These are phyloP conservation scores for Merluccius polli DNA, from an alignment of 2,797 vertebrate genomes.

Conservation along the genomic window DNA sequence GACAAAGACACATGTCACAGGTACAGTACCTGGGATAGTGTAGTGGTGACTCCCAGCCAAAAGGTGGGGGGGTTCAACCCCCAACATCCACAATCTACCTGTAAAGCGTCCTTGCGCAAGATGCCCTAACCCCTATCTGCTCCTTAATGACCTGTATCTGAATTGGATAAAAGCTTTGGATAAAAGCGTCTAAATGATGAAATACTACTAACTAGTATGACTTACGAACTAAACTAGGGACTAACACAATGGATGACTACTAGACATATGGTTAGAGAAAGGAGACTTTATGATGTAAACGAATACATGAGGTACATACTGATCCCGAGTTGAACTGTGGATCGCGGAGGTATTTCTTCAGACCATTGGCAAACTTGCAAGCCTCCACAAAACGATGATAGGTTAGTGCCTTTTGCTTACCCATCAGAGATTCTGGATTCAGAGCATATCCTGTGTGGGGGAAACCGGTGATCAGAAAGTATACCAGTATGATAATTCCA, in stretches of 20 bases:
- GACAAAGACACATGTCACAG: not conserved
- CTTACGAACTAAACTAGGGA: no score
- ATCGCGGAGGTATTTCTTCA: conserved; percentile 70
- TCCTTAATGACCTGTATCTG: not conserved
- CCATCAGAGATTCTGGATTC: conserved; percentile 48
- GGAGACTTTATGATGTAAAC: not conserved
- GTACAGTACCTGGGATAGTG: not conserved
- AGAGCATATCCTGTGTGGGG: conserved; percentile 74
- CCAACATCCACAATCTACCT: not conserved
- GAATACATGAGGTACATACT: conserved; percentile 46
- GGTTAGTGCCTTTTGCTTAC: conserved; percentile 47
- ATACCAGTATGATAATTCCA: not conserved
- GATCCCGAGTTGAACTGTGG: conserved; percentile 58
- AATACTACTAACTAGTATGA: no score
- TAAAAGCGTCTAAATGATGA: no score
- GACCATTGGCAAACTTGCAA: conserved; percentile 81
- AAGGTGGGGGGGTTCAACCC: not conserved
- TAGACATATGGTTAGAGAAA: no score
- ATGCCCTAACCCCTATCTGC: not conserved
- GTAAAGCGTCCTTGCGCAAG: not conserved
- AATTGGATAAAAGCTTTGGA: not conserved
- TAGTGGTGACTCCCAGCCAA: not conserved
- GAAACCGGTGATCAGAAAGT: not conserved
- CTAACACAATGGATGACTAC: not conserved
- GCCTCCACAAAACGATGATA: conserved; percentile 84